Base-by-base conservation (phyloP, 2,888 invertebrate species). In the Dorcus parallelipipedus region DNA sequence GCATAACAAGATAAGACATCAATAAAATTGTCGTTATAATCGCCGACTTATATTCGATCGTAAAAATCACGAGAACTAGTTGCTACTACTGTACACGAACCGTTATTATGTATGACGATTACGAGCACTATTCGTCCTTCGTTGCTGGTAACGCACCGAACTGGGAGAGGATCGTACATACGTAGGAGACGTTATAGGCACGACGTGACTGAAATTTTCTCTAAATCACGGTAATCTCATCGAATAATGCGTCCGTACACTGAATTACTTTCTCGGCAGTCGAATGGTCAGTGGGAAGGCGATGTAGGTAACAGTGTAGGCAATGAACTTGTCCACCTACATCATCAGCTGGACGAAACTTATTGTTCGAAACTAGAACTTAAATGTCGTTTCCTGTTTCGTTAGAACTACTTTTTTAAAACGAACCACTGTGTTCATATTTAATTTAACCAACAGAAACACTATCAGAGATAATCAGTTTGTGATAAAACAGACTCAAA, bases 291-390 rank as follows among this genome's bases (percentile, higher is more conserved):
- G 59, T 58, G 60, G 56, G 55, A 51, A 63, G 61, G 54, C 59
- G 52, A 64, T 64, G 60, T 66, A 57, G 63, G 63, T 64, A 62
- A 65, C 63, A 55, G 59, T 61, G 62, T 67, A 67, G 65, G 65
- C 67, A 67, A 63, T 67, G 67, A 67, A 67, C 67, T 67, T 67
- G 65, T 63, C 65, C 67, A 62, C 67, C 67, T 62, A 65, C 67
- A 56, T 59, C 60, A 65, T 64, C 65, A 67, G 66, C 66, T 64
- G 66, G 62, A 33, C 50, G 52, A 57, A 52, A 41, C 53, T 49
- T 49, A 55, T 52, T 54, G 26, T 33, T 33, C 6, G 26, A 33
- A 33, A 33, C 26, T 33, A 33, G 26, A 33, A 33, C 26, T 33
- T 33, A 33, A 33, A 59, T 60, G 54, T 58, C 53, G 59, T 63